Evolutionary conservation across 2,113 vertebrate genomes (phyloP).

Genomic region (Merops nubicus): DNA sequence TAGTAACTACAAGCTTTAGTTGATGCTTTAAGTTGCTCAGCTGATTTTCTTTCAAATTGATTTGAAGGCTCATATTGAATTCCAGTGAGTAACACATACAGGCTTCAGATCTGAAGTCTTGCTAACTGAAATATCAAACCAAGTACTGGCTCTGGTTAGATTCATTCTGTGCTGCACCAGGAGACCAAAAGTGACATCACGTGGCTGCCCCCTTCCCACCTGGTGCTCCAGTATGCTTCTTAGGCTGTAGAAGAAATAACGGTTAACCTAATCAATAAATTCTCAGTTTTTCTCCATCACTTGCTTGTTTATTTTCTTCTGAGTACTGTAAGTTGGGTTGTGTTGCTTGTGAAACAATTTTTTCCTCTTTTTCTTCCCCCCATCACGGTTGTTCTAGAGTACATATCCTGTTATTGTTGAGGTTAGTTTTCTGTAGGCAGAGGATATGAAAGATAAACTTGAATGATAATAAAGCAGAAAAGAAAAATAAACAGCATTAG

Average conservation of each 20-base stretch:
- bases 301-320: not conserved
- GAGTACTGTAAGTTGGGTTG: not conserved
- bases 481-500: not conserved
- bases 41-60: not conserved
- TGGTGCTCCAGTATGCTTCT: fast-evolving
- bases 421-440: not conserved
- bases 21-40: not conserved
- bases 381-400: not conserved
- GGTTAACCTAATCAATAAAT: not conserved
- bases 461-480: not conserved
- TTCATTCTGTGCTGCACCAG: not conserved
- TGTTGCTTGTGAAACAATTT: not conserved
- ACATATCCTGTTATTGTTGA: not conserved
- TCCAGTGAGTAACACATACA: not conserved
- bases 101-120: not conserved
- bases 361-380: not conserved
- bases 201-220: not conserved
- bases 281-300: not conserved
- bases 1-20: not conserved
- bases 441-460: not conserved
- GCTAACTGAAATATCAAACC: not conserved
- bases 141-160: not conserved
- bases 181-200: not conserved
- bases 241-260: not conserved
- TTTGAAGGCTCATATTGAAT: not conserved